These are phyloP conservation scores for Synanceia verrucosa DNA, from an alignment of 2,797 vertebrate species.

Conservation along the genomic window DNA sequence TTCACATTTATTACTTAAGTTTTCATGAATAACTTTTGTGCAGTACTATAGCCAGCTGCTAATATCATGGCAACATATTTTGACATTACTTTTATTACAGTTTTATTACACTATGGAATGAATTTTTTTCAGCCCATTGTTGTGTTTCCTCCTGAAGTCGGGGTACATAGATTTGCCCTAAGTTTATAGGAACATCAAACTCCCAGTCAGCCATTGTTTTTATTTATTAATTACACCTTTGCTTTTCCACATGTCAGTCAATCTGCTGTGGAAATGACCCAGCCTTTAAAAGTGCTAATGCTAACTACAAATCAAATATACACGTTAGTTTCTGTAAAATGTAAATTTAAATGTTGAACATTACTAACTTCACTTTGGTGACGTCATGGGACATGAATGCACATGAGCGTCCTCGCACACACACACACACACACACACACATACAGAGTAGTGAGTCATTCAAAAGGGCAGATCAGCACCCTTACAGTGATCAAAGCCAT, in stretches of 20 bases:
- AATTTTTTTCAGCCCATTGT: too few species aligned
- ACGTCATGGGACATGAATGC: neutral
- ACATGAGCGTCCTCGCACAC: neutral
- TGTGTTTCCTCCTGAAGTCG: too few species aligned
- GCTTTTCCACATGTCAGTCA: neutral
- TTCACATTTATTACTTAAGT: too few species aligned
- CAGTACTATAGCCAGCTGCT: too few species aligned
- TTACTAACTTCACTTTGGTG: neutral
- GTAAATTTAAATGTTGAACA: constrained; percentile 11
- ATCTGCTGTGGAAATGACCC: neutral
- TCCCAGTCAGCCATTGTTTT: neutral
- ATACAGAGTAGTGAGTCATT: constrained; percentile 11
- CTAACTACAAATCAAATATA: neutral
- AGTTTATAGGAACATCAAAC: neutral
- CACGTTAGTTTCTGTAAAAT: neutral
- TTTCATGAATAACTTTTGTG: too few species aligned
- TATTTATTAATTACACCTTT: neutral
- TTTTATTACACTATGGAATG: too few species aligned
- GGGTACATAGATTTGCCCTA: too few species aligned
- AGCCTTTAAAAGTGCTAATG: neutral
- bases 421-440: neutral
- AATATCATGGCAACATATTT: too few species aligned
- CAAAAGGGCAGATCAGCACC: constrained; percentile 28
- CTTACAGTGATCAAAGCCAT: constrained; percentile 11
- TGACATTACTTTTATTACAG: too few species aligned